Percentiles rank a stretch among this genome's conserved stretches.
phyloP scores from a whole-genome alignment of 1,140 invertebrate species.

The Calliopsis andreniformis region DNA sequence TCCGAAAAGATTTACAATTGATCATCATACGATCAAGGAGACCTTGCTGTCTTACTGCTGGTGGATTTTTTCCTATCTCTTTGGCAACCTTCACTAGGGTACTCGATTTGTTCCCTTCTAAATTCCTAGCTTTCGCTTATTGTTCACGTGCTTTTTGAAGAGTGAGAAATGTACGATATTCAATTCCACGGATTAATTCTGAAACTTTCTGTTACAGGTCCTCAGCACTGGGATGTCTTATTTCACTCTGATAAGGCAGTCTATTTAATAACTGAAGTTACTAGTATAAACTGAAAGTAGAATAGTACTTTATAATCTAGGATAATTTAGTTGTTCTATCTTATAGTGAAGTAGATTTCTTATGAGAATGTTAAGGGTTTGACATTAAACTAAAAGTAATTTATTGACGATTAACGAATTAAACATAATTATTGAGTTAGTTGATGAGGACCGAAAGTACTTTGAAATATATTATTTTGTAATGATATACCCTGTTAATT shows the following conservation, averaged over 20 bases:
- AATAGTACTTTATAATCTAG: too few relatives aligned
- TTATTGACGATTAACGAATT: too few relatives aligned
- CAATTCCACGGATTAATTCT: not conserved
- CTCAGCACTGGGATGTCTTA: conserved; percentile 38
- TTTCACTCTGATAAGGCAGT: conserved; percentile 37
- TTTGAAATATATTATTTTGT: too few relatives aligned
- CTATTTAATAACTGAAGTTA: not conserved
- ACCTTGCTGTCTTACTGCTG: conserved; percentile 50
- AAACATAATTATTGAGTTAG: too few relatives aligned
- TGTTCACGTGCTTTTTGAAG: too few relatives aligned
- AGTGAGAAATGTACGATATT: not conserved
- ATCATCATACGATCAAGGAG: conserved; percentile 36
- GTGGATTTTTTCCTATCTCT: conserved; percentile 59
- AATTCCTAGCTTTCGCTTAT: not conserved
- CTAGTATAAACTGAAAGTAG: too few relatives aligned
- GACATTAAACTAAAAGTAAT: too few relatives aligned
- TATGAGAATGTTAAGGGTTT: too few relatives aligned
- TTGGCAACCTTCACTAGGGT: conserved; percentile 52
- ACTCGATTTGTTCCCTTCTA: not conserved
- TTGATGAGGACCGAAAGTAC: too few relatives aligned
- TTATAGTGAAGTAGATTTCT: not conserved
- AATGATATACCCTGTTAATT: too few relatives aligned
- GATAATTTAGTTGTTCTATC: not conserved
- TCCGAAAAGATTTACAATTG: conserved; percentile 34
- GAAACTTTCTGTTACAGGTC: conserved; percentile 21